Evolutionary conservation across 1,140 invertebrate species (phyloP), one percentile per base, ranked within the genome.

Genomic region (Bombus confusus): DNA sequence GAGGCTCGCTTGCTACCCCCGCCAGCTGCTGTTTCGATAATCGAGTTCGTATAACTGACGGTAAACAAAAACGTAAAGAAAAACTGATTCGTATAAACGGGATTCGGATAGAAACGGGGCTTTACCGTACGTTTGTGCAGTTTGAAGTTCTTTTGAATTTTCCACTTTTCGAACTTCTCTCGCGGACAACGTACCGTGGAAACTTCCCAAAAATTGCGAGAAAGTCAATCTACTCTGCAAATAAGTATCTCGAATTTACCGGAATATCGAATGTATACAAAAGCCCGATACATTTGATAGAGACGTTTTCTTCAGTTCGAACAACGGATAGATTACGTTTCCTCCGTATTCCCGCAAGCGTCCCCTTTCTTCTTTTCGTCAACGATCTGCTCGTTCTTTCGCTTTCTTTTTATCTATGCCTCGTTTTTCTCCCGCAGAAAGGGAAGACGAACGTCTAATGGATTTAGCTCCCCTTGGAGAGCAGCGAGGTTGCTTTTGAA

Each of bases 391-490:
- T 18, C 68, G 28, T 31, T 69, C 64, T 43, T 57, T 69, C 64
- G 64, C 37, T 82, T 57, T 25, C 37, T 69, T 57, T n/a, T 57
- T 72, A 84, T 28, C 47, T 59, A 37, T 73, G 34, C 47, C 37
- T 77, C 43, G 12, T 79, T 39, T 74, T 73, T 64, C 83, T 89
- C 25, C 15, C 6, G 41, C 66, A 85, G 80, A 87, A 81, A 72
- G 47, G 75, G 71, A 80, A 77, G 86, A 72, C 71, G 88, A 87
- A 82, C 64, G 39, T 66, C 89, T 90, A 90, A 90, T 90, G 88
- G 89, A 87, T 87, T 90, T 90, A 90, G 81, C 66, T 90, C 79
- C 83, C 88, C 41, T 68, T 64, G 76, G 88, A 86, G 80, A 87
- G 62, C 43, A 71, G 52, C 43, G 34, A 37, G 72, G 79, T 80